These are phyloP conservation scores for Coreoperca whiteheadi DNA, from an alignment of 2,113 vertebrate species.

Conservation along the genomic window DNA sequence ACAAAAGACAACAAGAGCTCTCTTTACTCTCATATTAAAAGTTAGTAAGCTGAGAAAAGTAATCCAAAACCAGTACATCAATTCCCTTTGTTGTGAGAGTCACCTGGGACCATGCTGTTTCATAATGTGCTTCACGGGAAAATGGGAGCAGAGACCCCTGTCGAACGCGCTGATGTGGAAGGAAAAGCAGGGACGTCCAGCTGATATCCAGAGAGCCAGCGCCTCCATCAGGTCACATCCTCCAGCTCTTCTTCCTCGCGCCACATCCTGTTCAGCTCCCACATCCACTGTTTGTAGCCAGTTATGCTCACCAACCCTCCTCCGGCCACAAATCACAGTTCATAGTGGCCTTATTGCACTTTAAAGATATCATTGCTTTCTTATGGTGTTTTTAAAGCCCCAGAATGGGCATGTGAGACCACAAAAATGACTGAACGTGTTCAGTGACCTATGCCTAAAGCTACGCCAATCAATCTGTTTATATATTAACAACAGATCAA, in stretches of 20 bases:
- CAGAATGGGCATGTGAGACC: too few species aligned
- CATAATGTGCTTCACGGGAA: slow-evolving; percentile 35
- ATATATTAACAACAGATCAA: background rate
- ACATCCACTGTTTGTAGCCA: background rate
- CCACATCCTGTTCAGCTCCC: slow-evolving; percentile 10
- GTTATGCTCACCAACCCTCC: background rate
- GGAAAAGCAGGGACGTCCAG: slow-evolving; percentile 8
- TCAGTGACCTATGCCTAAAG: background rate
- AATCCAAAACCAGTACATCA: background rate
- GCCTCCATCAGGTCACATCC: slow-evolving; percentile 25
- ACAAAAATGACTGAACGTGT: too few species aligned
- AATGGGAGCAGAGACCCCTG: background rate
- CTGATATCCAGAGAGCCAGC: slow-evolving; percentile 26
- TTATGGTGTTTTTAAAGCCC: too few species aligned
- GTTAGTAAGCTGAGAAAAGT: background rate
- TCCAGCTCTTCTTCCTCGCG: background rate
- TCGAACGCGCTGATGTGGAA: slow-evolving; percentile 24
- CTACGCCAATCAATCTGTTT: background rate
- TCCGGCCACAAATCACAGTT: background rate
- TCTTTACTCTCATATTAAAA: background rate
- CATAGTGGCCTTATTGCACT: background rate
- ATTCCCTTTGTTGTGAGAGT: slow-evolving; percentile 23
- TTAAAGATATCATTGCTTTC: background rate
- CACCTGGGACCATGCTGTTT: background rate
- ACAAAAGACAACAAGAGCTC: background rate